Evolutionary conservation across 2,888 invertebrate genomes (phyloP).

Genomic region (Eulithis prunata): DNA sequence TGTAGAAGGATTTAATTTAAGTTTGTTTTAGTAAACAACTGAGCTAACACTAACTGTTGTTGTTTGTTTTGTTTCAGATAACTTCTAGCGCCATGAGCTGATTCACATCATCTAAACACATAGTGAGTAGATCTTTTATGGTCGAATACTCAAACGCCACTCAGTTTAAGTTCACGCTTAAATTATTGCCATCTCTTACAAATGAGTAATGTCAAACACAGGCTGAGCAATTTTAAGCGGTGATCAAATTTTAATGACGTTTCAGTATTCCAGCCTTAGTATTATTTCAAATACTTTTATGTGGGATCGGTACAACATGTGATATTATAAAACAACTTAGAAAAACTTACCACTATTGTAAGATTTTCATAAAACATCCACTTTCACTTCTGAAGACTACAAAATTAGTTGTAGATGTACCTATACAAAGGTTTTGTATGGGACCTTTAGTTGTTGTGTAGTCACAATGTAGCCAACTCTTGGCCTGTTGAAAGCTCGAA

Average conservation of each 20-base stretch:
- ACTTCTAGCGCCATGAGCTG: neutral
- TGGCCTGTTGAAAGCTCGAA: neutral
- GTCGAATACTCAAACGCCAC: too few relatives aligned
- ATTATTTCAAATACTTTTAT: neutral
- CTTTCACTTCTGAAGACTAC: neutral
- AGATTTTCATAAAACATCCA: too few relatives aligned
- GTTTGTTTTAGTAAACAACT: slow-evolving; percentile 5
- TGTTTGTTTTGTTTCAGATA: slow-evolving; percentile 2
- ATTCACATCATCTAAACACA: neutral
- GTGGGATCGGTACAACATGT: too few relatives aligned
- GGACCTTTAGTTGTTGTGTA: neutral
- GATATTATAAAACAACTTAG: too few relatives aligned
- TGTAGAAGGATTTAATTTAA: neutral
- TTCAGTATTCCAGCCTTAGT: too few relatives aligned
- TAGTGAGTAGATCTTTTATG: neutral
- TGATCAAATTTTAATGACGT: too few relatives aligned
- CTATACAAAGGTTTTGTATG: neutral
- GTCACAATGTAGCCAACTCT: neutral
- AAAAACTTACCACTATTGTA: too few relatives aligned
- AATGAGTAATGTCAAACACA: too few relatives aligned
- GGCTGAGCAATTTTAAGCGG: too few relatives aligned
- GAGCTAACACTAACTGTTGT: neutral
- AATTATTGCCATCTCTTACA: too few relatives aligned
- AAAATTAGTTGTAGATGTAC: too few relatives aligned
- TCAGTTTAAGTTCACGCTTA: too few relatives aligned